These are phyloP conservation scores for Holotrichia oblita DNA, from an alignment of 1,140 invertebrate species.

Conservation along the genomic window DNA sequence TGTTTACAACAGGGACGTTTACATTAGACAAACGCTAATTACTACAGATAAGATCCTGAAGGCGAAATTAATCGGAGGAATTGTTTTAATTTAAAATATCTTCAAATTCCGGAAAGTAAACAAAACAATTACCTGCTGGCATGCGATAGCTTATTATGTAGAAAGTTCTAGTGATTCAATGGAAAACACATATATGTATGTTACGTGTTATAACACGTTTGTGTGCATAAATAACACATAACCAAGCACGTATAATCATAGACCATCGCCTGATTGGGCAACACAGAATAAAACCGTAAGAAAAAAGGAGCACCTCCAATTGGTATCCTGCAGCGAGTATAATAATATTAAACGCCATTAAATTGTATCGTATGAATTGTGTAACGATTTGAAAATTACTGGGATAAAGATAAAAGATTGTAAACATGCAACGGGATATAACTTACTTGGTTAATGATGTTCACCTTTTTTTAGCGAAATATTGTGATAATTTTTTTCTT, in stretches of 20 bases:
- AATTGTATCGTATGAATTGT: constrained; percentile 34
- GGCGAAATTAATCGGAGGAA: not conserved
- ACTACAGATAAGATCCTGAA: not conserved
- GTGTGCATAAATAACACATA: constrained; percentile 15
- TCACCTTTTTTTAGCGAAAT: no score
- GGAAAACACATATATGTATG: not conserved
- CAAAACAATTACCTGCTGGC: not conserved
- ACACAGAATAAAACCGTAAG: constrained; percentile 14
- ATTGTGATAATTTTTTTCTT: no score
- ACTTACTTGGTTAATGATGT: no score
- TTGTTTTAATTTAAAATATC: no score
- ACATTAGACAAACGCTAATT: constrained; percentile 32
- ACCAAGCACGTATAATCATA: constrained; percentile 23
- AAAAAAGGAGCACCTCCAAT: constrained; percentile 19
- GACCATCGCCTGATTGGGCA: constrained; percentile 23
- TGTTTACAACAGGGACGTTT: constrained; percentile 28
- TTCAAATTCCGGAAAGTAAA: not conserved
- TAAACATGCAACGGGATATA: not conserved
- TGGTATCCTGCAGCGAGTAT: constrained; percentile 18
- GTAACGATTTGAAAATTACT: constrained; percentile 24
- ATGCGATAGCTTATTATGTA: not conserved
- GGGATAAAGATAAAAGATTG: not conserved
- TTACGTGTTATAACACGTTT: no score
- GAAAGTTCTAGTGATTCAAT: not conserved
- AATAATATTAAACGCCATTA: constrained; percentile 34